A percentile compares a stretch with the other conserved stretches of the same genome.
These are phyloP conservation scores for Tupaia chinensis DNA, from an alignment of 2,113 vertebrate genomes.

Conservation along the genomic window DNA sequence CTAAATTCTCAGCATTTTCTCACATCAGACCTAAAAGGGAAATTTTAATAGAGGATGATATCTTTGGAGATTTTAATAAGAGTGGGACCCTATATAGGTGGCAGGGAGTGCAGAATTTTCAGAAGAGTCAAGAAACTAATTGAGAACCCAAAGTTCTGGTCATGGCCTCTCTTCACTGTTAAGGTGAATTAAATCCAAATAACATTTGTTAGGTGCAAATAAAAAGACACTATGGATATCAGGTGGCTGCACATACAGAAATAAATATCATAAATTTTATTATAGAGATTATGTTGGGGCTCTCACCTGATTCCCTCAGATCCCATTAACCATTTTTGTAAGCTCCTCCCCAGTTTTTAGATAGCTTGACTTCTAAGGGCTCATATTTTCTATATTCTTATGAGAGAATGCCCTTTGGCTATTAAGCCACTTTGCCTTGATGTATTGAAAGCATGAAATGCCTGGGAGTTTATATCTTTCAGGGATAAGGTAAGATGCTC, in stretches of 20 bases:
- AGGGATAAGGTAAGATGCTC: neutral
- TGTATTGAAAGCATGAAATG: neutral
- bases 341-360: neutral
- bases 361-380: neutral
- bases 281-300: neutral
- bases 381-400: neutral
- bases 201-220: slow-evolving; percentile 22
- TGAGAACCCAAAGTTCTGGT: neutral
- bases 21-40: slow-evolving; percentile 6
- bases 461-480: neutral
- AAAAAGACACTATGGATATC: neutral
- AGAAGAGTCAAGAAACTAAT: slow-evolving; percentile 5
- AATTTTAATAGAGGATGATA: neutral
- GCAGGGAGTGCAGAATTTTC: neutral
- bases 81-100: neutral
- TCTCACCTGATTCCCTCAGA: neutral
- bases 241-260: neutral
- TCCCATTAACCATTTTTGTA: neutral
- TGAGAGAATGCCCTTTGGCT: neutral
- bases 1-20: neutral
- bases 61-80: slow-evolving; percentile 7
- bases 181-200: slow-evolving; percentile 37
- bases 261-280: slow-evolving; percentile 19
- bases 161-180: neutral
- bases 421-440: neutral